Percentiles rank a stretch among this genome's conserved stretches.
phyloP scores from a whole-genome alignment of 2,113 vertebrate species.

The Orthonyx spaldingii region DNA sequence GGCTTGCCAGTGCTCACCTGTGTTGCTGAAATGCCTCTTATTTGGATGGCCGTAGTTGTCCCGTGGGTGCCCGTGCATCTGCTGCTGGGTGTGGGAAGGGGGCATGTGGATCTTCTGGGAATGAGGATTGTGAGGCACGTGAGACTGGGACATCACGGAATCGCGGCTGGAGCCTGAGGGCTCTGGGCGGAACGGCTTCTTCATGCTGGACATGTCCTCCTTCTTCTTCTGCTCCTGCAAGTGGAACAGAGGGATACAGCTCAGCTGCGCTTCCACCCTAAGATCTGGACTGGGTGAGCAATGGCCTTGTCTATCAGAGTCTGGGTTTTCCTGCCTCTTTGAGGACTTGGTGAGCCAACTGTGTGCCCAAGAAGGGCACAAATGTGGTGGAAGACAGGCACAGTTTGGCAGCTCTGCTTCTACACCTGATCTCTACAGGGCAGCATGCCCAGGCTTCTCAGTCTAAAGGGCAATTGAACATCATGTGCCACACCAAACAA shows the following conservation, averaged over 20 bases:
- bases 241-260: not conserved
- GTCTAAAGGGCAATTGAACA: not conserved
- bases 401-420: not conserved
- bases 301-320: not conserved
- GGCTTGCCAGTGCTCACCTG: slow-evolving; percentile 69
- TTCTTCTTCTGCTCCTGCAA: slow-evolving; percentile 92
- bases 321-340: not conserved
- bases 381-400: not conserved
- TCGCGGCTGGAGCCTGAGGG: slow-evolving; percentile 88
- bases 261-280: not conserved
- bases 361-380: not conserved
- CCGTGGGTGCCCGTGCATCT: slow-evolving; percentile 85
- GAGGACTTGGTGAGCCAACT: not conserved
- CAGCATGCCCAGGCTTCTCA: not conserved
- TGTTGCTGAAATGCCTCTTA: slow-evolving; percentile 88
- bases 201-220: slow-evolving; percentile 78
- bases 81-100: slow-evolving; percentile 74
- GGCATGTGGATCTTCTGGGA: slow-evolving; percentile 78
- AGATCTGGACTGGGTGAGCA: not conserved
- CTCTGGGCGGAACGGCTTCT: slow-evolving; percentile 86
- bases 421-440: not conserved
- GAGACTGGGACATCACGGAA: slow-evolving; percentile 79
- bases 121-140: slow-evolving; percentile 69
- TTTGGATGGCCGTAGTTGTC: slow-evolving; percentile 81
- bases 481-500: not conserved